A percentile compares a stretch with the other conserved stretches of the same genome.
These are phyloP conservation scores for Myotis davidii DNA, from an alignment of 2,113 vertebrate species.

Conservation along the genomic window DNA sequence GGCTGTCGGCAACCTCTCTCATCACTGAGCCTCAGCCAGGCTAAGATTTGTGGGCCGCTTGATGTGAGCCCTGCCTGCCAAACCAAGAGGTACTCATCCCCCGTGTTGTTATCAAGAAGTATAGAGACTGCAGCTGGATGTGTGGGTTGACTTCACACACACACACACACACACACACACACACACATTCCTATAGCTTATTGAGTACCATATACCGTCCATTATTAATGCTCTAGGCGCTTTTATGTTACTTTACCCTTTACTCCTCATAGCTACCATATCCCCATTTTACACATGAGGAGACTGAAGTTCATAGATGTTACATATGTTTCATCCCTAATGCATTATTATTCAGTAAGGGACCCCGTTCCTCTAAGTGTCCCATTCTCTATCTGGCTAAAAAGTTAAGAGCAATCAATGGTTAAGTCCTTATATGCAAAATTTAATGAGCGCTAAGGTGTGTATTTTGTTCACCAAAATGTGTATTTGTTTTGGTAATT, in stretches of 20 bases:
- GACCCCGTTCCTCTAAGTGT: neutral
- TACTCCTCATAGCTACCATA: neutral
- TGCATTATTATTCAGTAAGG: neutral
- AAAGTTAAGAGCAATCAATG: neutral
- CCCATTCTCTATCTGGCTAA: neutral
- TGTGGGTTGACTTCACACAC: neutral
- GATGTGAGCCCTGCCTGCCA: constrained; percentile 76
- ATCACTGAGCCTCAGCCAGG: constrained; percentile 80
- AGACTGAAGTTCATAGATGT: neutral
- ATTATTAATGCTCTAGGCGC: neutral
- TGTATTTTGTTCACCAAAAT: neutral
- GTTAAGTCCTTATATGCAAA: neutral
- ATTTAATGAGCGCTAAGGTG: neutral
- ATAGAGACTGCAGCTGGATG: neutral
- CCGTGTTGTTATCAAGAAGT: constrained; percentile 72
- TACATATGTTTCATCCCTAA: neutral
- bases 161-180: neutral
- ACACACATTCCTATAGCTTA: neutral
- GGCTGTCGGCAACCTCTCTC: constrained; percentile 82
- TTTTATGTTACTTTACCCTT: neutral
- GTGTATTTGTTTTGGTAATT: constrained; percentile 3
- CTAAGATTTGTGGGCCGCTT: constrained; percentile 69
- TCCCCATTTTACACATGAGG: neutral
- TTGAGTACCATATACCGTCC: neutral
- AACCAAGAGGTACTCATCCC: constrained; percentile 69